Percentiles rank a stretch among this genome's conserved stretches.
phyloP scores from a whole-genome alignment of 2,888 invertebrate species.

The Lasioglossum marginatum region DNA sequence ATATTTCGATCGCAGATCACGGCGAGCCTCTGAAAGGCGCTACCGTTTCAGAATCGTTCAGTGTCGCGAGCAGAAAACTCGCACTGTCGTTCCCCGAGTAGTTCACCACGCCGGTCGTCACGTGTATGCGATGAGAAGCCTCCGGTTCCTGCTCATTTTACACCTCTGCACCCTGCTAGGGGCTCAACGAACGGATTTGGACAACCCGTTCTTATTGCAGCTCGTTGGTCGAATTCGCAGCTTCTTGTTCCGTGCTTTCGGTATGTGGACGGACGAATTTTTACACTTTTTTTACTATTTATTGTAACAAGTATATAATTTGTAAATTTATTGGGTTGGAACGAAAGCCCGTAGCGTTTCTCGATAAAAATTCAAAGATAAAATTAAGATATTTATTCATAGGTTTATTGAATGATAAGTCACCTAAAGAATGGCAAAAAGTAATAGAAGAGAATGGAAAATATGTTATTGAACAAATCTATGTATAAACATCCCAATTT shows the following conservation, averaged over 20 bases:
- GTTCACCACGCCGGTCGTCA: background rate
- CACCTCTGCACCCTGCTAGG: conserved; percentile 14
- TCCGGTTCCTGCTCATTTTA: conserved; percentile 28
- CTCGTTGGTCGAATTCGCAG: conserved; percentile 62
- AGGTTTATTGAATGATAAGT: too few species aligned
- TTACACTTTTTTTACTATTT: background rate
- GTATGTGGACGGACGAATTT: conserved; percentile 62
- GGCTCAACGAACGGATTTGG: conserved; percentile 70
- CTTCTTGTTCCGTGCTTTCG: conserved; percentile 57
- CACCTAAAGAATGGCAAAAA: too few species aligned
- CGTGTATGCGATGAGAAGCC: conserved; percentile 25
- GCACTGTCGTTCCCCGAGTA: background rate
- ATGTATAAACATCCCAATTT: too few species aligned
- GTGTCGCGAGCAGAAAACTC: conserved; percentile 13
- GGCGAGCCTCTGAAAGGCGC: conserved; percentile 18
- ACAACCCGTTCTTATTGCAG: conserved; percentile 63
- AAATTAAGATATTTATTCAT: too few species aligned
- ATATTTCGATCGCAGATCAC: conserved; percentile 40
- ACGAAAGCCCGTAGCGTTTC: too few species aligned
- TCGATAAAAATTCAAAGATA: too few species aligned
- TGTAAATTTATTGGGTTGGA: too few species aligned
- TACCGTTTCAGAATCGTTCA: background rate
- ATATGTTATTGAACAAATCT: too few species aligned
- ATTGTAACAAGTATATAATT: too few species aligned
- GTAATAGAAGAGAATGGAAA: too few species aligned